Base-by-base conservation (phyloP, 2,113 vertebrate genomes). In the Dissostichus mawsoni region DNA sequence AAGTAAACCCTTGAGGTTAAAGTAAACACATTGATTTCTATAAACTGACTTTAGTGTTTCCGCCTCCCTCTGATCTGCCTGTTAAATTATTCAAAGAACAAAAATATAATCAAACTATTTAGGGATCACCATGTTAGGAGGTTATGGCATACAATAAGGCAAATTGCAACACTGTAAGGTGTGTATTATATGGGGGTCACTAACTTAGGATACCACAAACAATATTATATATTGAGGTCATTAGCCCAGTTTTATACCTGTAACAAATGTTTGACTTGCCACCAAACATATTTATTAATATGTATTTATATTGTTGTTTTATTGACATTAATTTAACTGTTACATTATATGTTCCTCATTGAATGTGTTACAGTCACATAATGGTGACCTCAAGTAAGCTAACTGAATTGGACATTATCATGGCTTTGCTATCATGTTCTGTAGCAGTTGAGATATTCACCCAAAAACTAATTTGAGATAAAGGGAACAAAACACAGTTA, bases 1-100 rank as follows among this genome's bases (percentile, higher is more conserved):
- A 58, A n/a, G 20, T 41, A 13, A 41, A 8, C 47, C 14, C 41
- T 25, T 51, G 9, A 36, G 0, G 11, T 5, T 56, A 9, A 56
- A 64, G 17, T 29, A 23, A 36, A 87, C 16, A 20, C 16, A 55
- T 5, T 72, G n/a, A 79, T 66, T 87, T 65, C 52, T 56, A 75
- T 82, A 33, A 65, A 77, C 17, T 71, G 56, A 76, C 55, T 69
- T 66, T 65, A 50, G 5, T 7, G 48, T 62, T 75, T 80, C 36
- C 78, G 65, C 51, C 62, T 64, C 18, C 5, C 59, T 58, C 36
- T 68, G 76, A 66, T 76, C 58, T 63, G 47, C 45, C 25, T 63
- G 68, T 84, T 76, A 77, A 53, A 87, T 69, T 36, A 77, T 36
- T 51, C 74, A 76, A 70, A 69, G 9, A 45, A 68, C 65, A 51